phyloP scores from a whole-genome alignment of 1,140 invertebrate species.

The Idris sp. region DNA sequence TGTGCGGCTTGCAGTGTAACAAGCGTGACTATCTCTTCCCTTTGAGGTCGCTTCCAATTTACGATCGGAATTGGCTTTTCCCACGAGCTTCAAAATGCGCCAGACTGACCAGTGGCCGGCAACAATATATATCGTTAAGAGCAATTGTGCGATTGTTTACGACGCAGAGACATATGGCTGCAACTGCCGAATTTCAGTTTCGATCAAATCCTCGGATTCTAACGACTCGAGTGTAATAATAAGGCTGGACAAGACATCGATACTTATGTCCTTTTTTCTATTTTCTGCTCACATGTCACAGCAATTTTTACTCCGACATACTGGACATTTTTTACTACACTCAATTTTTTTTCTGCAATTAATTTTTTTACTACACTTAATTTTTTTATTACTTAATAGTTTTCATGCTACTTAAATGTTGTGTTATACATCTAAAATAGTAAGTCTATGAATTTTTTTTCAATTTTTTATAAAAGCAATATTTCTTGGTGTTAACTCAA shows the following conservation, averaged over 20 bases:
- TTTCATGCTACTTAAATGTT: too few relatives aligned
- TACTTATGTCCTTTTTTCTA: slow-evolving; percentile 18
- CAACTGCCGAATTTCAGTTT: slow-evolving; percentile 33
- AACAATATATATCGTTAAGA: slow-evolving; percentile 62
- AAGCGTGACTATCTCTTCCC: slow-evolving; percentile 49
- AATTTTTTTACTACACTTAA: too few relatives aligned
- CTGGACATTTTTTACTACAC: neutral
- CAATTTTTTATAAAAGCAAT: too few relatives aligned
- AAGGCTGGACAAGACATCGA: slow-evolving; percentile 1
- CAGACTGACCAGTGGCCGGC: slow-evolving; percentile 62
- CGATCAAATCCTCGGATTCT: slow-evolving; percentile 19
- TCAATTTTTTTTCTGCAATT: too few relatives aligned
- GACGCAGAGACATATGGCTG: slow-evolving; percentile 57
- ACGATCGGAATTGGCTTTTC: slow-evolving; percentile 58
- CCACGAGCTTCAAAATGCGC: slow-evolving; percentile 57
- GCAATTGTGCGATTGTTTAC: slow-evolving; percentile 62
- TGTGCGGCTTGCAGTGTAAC: slow-evolving; percentile 25
- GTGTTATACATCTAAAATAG: too few relatives aligned
- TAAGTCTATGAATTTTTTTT: too few relatives aligned
- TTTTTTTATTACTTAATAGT: too few relatives aligned
- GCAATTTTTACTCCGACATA: neutral
- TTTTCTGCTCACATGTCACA: neutral
- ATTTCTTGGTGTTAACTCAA: too few relatives aligned
- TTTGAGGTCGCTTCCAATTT: slow-evolving; percentile 52
- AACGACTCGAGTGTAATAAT: slow-evolving; percentile 13